Base-by-base conservation (phyloP, 2,797 vertebrate genomes). In the Parambassis ranga region DNA sequence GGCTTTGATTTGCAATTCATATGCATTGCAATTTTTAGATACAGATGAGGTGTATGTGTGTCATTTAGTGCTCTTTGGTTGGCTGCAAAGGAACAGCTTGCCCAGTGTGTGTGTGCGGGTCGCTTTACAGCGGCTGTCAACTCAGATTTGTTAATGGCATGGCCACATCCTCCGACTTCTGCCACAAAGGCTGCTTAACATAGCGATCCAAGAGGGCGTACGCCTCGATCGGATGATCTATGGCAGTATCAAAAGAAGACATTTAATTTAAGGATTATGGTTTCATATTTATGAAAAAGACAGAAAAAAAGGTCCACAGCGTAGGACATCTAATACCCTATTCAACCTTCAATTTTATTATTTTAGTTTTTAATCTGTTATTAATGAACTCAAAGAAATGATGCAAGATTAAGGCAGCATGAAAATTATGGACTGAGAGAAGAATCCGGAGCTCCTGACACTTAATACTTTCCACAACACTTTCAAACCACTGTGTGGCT, bases 391-490 rank as follows among this genome's bases (percentile, higher is more conserved):
- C 28, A 56, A 59, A 81, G 48, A 73, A 78, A 81, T 74, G 75
- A 89, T 82, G 77, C 69, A 89, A 70, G 71, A 87, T 83, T 72
- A 77, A 74, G 42, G 48, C 62, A 73, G 82, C 60, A 79, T 79
- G 52, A 77, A 89, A 90, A 85, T 83, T 48, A 86, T 71, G 66
- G 65, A 72, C 65, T 75, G 75, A 67, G 62, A 79, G 57, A 53
- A 48, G 43, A 64, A 53, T 60, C 47, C 26, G 55, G 24, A 41
- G 47, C 39, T 38, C 28, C 57, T 61, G 73, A 82, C 82, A 80
- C 15, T 75, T 83, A 84, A 90, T 89, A 80, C 70, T 90, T 92
- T 91, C 85, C 85, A 87, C 86, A 87, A 90, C 73, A 75, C 70
- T 30, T 70, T 82, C 43, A 88, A 83, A 84, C 77, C 53, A 14